Conservation (phyloP, 2,888 invertebrate species). For the Isoperla grammatica region DNA sequence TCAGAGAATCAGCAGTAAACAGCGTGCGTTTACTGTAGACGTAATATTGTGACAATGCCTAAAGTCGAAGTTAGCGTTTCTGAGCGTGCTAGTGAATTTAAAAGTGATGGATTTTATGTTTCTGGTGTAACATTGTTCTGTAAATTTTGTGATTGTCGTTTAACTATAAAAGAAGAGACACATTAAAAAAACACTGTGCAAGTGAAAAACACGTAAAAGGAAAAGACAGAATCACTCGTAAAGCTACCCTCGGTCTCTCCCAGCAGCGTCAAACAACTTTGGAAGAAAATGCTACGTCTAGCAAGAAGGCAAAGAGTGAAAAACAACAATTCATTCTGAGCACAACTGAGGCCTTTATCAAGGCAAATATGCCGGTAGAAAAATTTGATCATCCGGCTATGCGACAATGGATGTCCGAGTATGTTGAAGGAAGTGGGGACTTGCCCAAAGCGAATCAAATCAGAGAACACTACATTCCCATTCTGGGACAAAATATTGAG, state of each 20-base stretch:
- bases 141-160: constrained; percentile 7
- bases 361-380: constrained; percentile 2
- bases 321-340: constrained; percentile 10
- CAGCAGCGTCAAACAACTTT: not conserved
- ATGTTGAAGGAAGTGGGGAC: constrained; percentile 15
- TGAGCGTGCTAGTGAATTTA: not conserved
- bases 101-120: not conserved
- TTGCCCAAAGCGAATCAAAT: constrained; percentile 7
- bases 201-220: no score
- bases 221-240: not conserved
- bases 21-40: no score
- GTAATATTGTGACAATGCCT: no score
- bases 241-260: not conserved
- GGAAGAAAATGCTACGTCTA: constrained; percentile 1
- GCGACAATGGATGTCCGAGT: not conserved
- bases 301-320: constrained; percentile 8
- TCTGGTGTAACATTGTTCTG: constrained; percentile 6
- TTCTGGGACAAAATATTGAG: constrained; percentile 1
- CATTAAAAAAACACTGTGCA: not conserved
- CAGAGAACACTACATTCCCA: constrained; percentile 18
- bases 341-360: constrained; percentile 10
- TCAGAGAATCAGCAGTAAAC: no score
- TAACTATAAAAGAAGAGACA: not conserved
- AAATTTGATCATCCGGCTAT: not conserved
- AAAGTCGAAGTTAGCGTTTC: no score